These are phyloP conservation scores for Brachyptera putata DNA, from an alignment of 2,888 invertebrate species.

Conservation along the genomic window DNA sequence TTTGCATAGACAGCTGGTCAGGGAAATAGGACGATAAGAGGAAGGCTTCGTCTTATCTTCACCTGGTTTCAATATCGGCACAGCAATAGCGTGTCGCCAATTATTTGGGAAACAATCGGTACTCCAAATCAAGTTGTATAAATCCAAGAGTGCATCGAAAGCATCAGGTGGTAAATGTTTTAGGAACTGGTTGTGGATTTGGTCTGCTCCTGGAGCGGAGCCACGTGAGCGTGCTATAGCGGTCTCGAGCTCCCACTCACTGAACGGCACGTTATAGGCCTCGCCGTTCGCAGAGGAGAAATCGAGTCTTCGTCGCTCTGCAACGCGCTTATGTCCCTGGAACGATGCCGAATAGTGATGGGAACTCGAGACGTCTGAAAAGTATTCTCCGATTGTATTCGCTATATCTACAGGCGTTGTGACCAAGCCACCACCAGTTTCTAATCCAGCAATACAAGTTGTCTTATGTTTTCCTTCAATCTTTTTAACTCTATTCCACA, in stretches of 20 bases:
- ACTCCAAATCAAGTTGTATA: slow-evolving; percentile 2
- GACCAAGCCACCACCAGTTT: neutral
- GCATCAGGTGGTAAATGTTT: neutral
- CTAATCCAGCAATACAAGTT: neutral
- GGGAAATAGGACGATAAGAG: slow-evolving; percentile 35
- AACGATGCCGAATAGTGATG: neutral
- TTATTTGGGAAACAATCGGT: slow-evolving; percentile 9
- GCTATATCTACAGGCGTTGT: neutral
- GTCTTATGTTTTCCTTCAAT: neutral
- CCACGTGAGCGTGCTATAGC: slow-evolving; percentile 2
- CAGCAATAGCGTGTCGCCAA: slow-evolving; percentile 10
- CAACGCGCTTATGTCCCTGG: neutral
- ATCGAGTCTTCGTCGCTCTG: neutral
- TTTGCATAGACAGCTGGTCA: slow-evolving; percentile 37
- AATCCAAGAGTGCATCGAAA: neutral
- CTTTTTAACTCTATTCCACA: neutral
- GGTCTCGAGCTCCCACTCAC: neutral
- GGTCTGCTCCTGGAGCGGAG: slow-evolving; percentile 16
- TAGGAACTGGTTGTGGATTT: slow-evolving; percentile 8
- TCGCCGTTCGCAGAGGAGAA: slow-evolving; percentile 8
- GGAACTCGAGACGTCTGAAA: neutral
- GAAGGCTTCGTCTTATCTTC: slow-evolving; percentile 1
- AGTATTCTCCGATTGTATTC: neutral
- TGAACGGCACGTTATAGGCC: slow-evolving; percentile 10
- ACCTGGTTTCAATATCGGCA: slow-evolving; percentile 12